phyloP scores from a whole-genome alignment of 2,113 vertebrate species.

The Percina caprodes region DNA sequence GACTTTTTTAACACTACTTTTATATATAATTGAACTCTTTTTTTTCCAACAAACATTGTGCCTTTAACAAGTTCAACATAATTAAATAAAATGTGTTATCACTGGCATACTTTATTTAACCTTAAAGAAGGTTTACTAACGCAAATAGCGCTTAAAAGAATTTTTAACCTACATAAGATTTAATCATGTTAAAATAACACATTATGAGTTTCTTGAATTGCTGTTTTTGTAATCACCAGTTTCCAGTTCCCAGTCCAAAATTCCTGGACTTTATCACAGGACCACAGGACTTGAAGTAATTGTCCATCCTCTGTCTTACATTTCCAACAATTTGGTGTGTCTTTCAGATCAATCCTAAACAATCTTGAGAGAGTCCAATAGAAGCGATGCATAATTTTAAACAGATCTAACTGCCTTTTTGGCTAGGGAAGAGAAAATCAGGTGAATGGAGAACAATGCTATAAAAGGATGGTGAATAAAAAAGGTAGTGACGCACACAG shows the following conservation, averaged over 20 bases:
- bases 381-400: no score
- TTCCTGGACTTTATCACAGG: no score
- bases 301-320: no score
- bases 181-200: neutral
- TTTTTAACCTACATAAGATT: neutral
- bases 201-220: neutral
- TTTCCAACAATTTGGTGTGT: no score
- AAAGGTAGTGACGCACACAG: slow-evolving; percentile 24
- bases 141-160: neutral
- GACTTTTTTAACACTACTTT: neutral
- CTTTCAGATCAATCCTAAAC: no score
- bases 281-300: no score
- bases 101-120: neutral
- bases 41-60: neutral
- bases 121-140: neutral
- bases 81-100: neutral
- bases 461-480: slow-evolving; percentile 17
- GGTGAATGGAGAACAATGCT: slow-evolving; percentile 20
- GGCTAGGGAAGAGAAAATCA: neutral
- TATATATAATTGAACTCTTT: no score
- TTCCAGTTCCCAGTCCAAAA: no score
- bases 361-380: no score
- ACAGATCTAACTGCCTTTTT: neutral
- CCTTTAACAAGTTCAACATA: neutral
- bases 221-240: neutral